Base-by-base conservation (phyloP, 2,888 invertebrate species). In the Dexiosoma caninum region DNA sequence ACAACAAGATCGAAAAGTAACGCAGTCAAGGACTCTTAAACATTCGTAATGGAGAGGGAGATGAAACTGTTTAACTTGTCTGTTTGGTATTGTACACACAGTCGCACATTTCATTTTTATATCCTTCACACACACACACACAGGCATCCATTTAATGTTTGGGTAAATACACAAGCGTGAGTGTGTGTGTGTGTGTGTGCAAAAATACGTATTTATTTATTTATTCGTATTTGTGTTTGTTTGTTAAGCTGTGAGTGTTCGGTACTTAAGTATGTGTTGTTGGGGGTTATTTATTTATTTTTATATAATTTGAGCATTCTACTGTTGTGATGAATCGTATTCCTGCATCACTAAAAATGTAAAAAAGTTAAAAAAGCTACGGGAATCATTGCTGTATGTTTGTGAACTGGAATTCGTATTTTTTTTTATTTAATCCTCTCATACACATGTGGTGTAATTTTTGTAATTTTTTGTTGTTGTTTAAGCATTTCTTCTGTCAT, bases 11-110 rank as follows among this genome's bases (percentile, higher is more conserved):
- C n/a, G n/a, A 78, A 74, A 64, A 74, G 62, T 69, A 75, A 69
- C 64, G 66, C 62, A 75, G 62, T 75, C 70, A 79, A 79, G 79
- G 64, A 75, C 79, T 79, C 78, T 74, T 79, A 16, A 32, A 19
- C 42, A 37, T 51, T 51, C 32, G 32, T 37, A 62, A 67, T 59
- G 40, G 44, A 77, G 30, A 57, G 46, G 62, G 62, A 55, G 62
- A 62, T 66, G 66, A 66, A 74, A 74, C 30, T 74, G 74, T 74
- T 74, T 64, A 64, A 74, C 74, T 74, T 64, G 74, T 55, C 37
- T 74, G 40, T 66, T 64, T 44, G 35, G 55, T 74, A 64, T 55
- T 37, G 64, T 51, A 32, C 19, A 35, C 35, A 53, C 60, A 70
- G 8, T 49, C 27, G 12, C 49, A 32, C 37, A 67, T 32, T 30